Percentiles rank a stretch among this genome's conserved stretches.
Conservation (phyloP, 2,888 invertebrate genomes). For the Pachydiplax longipennis region DNA sequence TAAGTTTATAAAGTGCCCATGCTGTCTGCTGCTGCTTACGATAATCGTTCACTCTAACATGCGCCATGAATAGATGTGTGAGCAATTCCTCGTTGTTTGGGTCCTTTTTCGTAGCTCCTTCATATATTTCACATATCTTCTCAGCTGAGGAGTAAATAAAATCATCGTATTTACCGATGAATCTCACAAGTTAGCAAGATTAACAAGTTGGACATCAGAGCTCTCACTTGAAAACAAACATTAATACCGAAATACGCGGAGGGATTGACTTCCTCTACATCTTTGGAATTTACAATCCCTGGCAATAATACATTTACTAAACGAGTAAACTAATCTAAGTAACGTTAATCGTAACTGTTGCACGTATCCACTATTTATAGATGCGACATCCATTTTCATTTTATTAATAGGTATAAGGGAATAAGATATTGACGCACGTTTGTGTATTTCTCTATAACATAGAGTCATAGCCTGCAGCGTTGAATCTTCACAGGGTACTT, state of each 20-base stretch:
- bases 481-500: conserved; percentile 87
- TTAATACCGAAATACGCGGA: not conserved
- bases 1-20: conserved; percentile 87
- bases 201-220: not conserved
- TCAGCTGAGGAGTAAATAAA: conserved; percentile 70
- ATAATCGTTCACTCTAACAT: conserved; percentile 89
- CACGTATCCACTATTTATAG: too few relatives aligned
- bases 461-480: conserved; percentile 95
- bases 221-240: not conserved
- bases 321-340: not conserved
- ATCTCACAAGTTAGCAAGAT: too few relatives aligned
- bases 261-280: not conserved
- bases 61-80: conserved; percentile 94
- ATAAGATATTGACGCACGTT: conserved; percentile 70
- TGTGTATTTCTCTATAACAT: conserved; percentile 91
- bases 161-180: not conserved
- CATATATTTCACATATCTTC: conserved; percentile 88
- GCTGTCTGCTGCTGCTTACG: conserved; percentile 91
- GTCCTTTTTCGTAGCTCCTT: conserved; percentile 84
- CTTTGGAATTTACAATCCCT: not conserved
- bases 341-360: too few relatives aligned
- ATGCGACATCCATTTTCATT: not conserved
- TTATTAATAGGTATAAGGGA: not conserved
- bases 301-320: not conserved
- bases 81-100: conserved; percentile 91